Conservation (phyloP, 2,888 invertebrate species). For the Scaptomyza tumidula region DNA sequence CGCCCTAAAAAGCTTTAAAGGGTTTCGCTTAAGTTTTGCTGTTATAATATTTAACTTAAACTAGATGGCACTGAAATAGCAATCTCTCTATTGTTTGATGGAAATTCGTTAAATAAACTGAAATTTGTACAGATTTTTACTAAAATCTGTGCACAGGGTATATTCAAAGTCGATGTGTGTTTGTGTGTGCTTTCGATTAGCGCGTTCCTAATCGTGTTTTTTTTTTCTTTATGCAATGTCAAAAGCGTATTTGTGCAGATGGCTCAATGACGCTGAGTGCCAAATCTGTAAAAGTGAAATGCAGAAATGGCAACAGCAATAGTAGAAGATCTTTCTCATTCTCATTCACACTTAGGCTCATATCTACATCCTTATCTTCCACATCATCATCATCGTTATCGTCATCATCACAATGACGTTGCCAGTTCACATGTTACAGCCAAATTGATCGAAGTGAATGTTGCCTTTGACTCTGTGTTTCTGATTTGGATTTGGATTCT, state of each 20-base stretch:
- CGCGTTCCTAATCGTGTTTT: constrained; percentile 14
- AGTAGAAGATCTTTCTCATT: neutral
- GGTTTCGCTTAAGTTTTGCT: neutral
- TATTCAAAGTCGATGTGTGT: neutral
- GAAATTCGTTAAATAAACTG: too few relatives aligned
- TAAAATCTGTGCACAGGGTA: constrained; percentile 7
- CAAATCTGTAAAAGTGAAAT: constrained; percentile 59
- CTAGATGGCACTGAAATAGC: neutral
- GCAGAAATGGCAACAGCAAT: constrained; percentile 40
- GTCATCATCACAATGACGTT: constrained; percentile 51
- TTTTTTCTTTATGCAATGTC: constrained; percentile 16
- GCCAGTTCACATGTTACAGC: constrained; percentile 31
- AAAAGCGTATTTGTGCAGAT: constrained; percentile 46
- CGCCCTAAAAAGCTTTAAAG: neutral
- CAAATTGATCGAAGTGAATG: constrained; percentile 51
- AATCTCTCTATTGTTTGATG: neutral
- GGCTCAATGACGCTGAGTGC: constrained; percentile 55
- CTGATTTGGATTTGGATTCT: constrained; percentile 9
- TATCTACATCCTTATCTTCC: neutral
- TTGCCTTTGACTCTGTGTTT: constrained; percentile 29
- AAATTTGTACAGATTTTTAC: too few relatives aligned
- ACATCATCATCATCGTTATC: constrained; percentile 1
- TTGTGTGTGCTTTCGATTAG: too few relatives aligned
- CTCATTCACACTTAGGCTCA: neutral
- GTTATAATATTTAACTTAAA: neutral